Base-by-base conservation (phyloP, 2,888 invertebrate genomes). In the Pseudoips prasinana region DNA sequence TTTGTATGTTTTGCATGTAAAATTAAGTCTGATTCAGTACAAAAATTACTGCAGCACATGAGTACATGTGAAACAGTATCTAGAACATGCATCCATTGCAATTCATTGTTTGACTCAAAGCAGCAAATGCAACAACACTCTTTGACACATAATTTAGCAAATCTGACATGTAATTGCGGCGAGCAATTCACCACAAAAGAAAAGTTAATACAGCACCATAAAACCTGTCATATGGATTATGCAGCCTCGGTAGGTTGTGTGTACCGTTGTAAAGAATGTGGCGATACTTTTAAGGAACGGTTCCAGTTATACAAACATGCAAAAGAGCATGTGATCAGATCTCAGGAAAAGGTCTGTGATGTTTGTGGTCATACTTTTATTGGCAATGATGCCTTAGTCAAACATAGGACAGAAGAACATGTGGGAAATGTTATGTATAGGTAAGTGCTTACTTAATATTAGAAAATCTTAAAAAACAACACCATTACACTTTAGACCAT, bases 191-290 rank as follows among this genome's bases (percentile, higher is more conserved):
- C 51, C 2, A 73, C 43, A n/a, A 72, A 72, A 45, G 77, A 83
- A 2, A 59, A 58, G 30, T 46, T 83, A 3, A 29, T 63, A 3
- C 63, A 70, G 18, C 87, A 88, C 50, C 74, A 74, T 9, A 80
- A 71, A 45, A 61, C 54, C 1, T 85, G 84, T 35, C 64, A 70
- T 30, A 56, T 58, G 0, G 82, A 85, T 30, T 74, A 70, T 24
- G 67, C 70, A 26, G 54, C 74, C 0, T 48, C 59, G 1, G 52
- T 73, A 31, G 80, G 80, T 0, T 77, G 68, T 29, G 55, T 66
- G 2, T 86, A 82, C 43, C 64, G 78, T 4, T 89, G 89, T 50
- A 86, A 80, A 33, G 75, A 81, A 47, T 89, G 89, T 38, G 74
- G 76, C 0, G 61, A 73, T 3, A 67, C 65, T 0, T 89, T 83